Evolutionary conservation across 1,140 invertebrate species (phyloP), one percentile per base, ranked within the genome.

Genomic region (Pollicipes pollicipes): DNA sequence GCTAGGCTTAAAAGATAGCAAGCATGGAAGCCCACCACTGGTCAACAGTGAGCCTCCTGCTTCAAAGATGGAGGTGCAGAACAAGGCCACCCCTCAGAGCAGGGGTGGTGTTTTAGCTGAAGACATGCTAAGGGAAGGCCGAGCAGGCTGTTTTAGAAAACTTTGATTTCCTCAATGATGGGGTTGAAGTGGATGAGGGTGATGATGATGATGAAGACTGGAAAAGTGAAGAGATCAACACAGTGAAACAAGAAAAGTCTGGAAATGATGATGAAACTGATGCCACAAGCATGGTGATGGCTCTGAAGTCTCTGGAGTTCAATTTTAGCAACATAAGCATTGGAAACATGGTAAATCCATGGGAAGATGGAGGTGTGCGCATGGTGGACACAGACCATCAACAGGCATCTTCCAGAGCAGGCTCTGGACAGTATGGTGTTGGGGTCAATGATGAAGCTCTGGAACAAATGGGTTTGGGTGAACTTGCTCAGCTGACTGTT

Each of bases 71-170:
- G 32, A 35, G 4, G 32, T 4, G 32, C 32, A 35, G 32, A 35
- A 4, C 16, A 35, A 35, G 32, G 16, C 32, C 4, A 35, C 32
- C 4, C 4, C 32, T 6, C 32, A 35, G 32, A 35, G 28, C 29
- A 68, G 28, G 13, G 45, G 28, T 29, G 29, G 30, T 29, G 83
- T 82, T 72, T 80, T 87, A 75, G 83, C 87, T 67, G 88, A 91
- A 80, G 85, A 86, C 75, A 89, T 90, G 83, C 87, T 94, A 78
- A 81, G 91, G 76, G 91, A 94, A 77, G n/a, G 90, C 90, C 32
- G 91, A 95, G 81, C 90, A 90, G 68, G 91, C 93, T 63, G 93
- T 97, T 66, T 90, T 97, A 85, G 93, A 91, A 35, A 97, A 94
- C 81, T 95, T 97, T 81, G 93, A 96, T 80, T 97, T 97, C 82